Percentiles rank a stretch among this genome's conserved stretches.
Conservation (phyloP, 2,888 invertebrate species). For the Coelogynopora nodosa region DNA sequence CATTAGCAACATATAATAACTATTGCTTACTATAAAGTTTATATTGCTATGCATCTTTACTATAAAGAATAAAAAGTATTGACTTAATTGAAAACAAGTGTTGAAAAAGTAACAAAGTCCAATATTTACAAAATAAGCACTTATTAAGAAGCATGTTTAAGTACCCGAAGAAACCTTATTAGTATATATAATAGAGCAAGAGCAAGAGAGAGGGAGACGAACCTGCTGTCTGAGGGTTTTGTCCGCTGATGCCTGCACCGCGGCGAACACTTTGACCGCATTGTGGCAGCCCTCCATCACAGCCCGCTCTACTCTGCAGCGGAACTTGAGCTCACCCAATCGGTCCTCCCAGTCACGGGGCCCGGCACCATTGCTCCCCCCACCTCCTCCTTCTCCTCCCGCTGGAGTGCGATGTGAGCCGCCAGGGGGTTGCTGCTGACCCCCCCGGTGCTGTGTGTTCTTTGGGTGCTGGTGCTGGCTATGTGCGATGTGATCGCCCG, state of each 20-base stretch:
- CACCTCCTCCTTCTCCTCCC: neutral
- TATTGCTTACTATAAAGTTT: no score
- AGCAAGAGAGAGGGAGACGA: no score
- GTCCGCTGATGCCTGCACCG: neutral
- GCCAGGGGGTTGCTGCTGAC: neutral
- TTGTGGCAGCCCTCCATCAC: constrained; percentile 21
- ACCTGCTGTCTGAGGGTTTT: neutral
- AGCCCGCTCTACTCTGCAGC: constrained; percentile 7
- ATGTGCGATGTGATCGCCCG: neutral
- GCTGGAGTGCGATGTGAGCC: neutral
- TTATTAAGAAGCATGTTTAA: no score
- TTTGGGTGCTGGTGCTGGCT: no score
- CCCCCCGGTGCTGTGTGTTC: neutral
- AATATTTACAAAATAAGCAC: no score
- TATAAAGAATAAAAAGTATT: no score
- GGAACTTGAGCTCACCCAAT: neutral
- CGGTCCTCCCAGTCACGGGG: neutral
- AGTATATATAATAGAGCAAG: no score
- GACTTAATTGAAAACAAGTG: no score
- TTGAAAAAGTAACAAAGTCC: no score
- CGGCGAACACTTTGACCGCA: constrained; percentile 15
- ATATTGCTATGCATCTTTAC: no score
- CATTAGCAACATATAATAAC: no score
- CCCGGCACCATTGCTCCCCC: neutral
- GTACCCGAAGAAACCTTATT: no score